Percentiles rank a stretch among this genome's conserved stretches.
phyloP scores from a whole-genome alignment of 1,140 invertebrate genomes.

The Vanessa tameamea region DNA sequence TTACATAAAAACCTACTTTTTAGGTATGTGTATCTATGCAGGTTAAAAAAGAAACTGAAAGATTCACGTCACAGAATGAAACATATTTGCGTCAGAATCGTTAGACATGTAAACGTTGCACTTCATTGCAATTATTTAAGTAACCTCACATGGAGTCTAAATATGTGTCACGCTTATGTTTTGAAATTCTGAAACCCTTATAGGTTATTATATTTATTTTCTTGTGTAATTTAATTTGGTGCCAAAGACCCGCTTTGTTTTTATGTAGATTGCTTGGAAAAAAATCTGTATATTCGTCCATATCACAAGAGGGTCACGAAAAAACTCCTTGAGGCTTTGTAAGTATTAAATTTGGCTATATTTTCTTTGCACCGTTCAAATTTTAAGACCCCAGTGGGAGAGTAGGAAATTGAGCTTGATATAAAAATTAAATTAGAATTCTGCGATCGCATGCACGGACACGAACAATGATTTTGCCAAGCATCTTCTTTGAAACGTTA shows the following conservation, averaged over 20 bases:
- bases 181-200: too few relatives aligned
- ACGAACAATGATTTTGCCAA: conserved; percentile 3
- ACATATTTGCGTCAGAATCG: too few relatives aligned
- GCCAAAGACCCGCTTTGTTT: background rate
- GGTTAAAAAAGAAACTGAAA: too few relatives aligned
- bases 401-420: background rate
- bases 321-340: conserved; percentile 1
- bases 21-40: too few relatives aligned
- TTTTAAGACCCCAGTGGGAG: background rate
- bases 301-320: background rate
- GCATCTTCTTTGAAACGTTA: background rate
- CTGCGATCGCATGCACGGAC: background rate
- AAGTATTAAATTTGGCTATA: conserved; percentile 2
- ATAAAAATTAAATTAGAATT: conserved; percentile 12
- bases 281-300: background rate
- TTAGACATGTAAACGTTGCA: too few relatives aligned
- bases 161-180: too few relatives aligned
- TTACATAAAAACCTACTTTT: too few relatives aligned
- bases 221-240: too few relatives aligned
- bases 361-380: conserved; percentile 7
- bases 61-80: too few relatives aligned
- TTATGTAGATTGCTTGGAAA: conserved; percentile 1
- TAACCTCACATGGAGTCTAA: too few relatives aligned
- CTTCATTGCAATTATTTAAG: too few relatives aligned
- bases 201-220: too few relatives aligned